These are phyloP conservation scores for Homarus gammarus DNA, from an alignment of 2,888 invertebrate genomes.

Conservation along the genomic window DNA sequence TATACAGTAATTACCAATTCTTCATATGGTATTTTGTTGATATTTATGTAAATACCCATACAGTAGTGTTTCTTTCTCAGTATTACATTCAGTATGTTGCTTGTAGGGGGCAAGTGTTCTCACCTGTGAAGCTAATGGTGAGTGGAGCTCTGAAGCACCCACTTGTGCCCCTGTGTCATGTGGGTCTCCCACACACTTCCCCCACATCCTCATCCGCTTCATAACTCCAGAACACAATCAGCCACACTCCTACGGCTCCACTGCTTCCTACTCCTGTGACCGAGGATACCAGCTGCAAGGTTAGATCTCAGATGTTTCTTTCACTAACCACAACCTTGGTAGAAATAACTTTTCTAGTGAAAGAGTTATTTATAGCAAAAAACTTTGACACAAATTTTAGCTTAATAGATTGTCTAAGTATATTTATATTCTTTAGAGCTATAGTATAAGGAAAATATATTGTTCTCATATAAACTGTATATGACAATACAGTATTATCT, in stretches of 20 bases:
- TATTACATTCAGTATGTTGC: background rate
- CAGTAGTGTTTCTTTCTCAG: background rate
- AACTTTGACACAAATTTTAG: too few species aligned
- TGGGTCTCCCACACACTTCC: constrained; percentile 42
- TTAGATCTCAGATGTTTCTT: background rate
- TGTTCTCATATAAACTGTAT: too few species aligned
- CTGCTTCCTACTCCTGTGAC: constrained; percentile 77
- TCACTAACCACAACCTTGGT: too few species aligned
- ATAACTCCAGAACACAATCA: constrained; percentile 35
- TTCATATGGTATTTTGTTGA: too few species aligned
- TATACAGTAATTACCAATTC: too few species aligned
- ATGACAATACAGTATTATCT: too few species aligned
- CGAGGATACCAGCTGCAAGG: constrained; percentile 78
- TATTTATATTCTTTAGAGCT: too few species aligned
- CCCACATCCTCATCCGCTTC: background rate
- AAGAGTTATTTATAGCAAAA: too few species aligned
- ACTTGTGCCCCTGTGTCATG: constrained; percentile 77
- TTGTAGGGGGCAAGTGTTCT: constrained; percentile 45
- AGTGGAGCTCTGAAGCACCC: constrained; percentile 73
- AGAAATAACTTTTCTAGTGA: too few species aligned
- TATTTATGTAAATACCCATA: too few species aligned
- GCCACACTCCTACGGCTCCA: constrained; percentile 46
- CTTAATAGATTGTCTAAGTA: too few species aligned
- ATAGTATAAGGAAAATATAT: too few species aligned
- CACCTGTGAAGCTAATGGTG: constrained; percentile 44